Percentiles rank a stretch among this genome's conserved stretches.
Conservation (phyloP, 2,888 invertebrate genomes). For the Ophion slaviceki region DNA sequence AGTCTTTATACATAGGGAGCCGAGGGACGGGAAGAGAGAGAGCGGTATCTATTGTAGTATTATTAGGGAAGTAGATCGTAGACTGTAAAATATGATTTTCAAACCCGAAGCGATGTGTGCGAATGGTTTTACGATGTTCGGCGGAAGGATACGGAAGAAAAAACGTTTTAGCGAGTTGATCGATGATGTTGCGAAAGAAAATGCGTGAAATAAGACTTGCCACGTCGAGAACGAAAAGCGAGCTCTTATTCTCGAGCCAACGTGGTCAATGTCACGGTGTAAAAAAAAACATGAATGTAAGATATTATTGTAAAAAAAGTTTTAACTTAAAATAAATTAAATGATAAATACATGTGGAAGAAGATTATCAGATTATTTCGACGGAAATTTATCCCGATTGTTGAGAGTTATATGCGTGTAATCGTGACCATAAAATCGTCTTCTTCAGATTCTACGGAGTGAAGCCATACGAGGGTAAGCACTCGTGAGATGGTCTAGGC, state of each 20-base stretch:
- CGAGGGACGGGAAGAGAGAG: constrained; percentile 39
- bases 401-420: not conserved
- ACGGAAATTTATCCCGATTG: not conserved
- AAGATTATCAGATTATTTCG: constrained; percentile 11
- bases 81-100: constrained; percentile 81
- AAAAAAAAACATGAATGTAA: constrained; percentile 77
- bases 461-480: constrained; percentile 4
- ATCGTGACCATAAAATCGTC: constrained; percentile 9
- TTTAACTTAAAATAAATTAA: constrained; percentile 84
- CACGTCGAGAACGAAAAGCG: constrained; percentile 32
- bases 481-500: not conserved
- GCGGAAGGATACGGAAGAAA: not conserved
- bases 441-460: constrained; percentile 10
- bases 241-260: constrained; percentile 60
- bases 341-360: constrained; percentile 78
- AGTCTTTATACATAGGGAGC: constrained; percentile 60
- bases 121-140: constrained; percentile 62
- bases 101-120: constrained; percentile 66
- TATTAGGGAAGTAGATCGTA: constrained; percentile 82
- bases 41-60: constrained; percentile 80
- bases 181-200: constrained; percentile 62
- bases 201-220: not conserved
- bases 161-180: constrained; percentile 37
- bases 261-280: constrained; percentile 75
- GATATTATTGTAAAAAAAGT: constrained; percentile 83